Percentiles rank a stretch among this genome's conserved stretches.
These are phyloP conservation scores for Patella vulgata DNA, from an alignment of 1,140 invertebrate species.

Conservation along the genomic window DNA sequence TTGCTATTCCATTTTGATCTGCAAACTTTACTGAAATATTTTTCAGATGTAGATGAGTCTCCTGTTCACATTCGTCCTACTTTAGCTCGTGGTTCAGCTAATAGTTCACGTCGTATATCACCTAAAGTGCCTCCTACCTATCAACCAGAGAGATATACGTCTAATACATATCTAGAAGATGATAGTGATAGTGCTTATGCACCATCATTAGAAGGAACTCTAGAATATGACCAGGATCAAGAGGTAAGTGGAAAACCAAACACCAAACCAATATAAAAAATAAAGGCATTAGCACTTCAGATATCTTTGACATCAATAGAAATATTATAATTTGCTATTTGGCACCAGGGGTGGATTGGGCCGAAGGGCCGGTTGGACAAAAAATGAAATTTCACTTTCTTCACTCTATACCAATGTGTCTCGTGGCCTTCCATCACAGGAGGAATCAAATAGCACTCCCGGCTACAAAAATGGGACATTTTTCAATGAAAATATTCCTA, in stretches of 20 bases:
- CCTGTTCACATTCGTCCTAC: conserved; percentile 56
- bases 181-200: conserved; percentile 59
- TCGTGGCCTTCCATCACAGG: no score
- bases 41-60: conserved; percentile 51
- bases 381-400: no score
- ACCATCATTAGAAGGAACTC: conserved; percentile 42
- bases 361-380: no score
- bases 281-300: neutral
- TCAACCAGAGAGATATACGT: conserved; percentile 28
- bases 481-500: no score
- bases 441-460: no score
- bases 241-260: conserved; percentile 43
- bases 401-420: no score
- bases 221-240: conserved; percentile 38
- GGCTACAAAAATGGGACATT: no score
- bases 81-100: conserved; percentile 53
- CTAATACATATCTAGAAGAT: conserved; percentile 34
- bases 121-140: conserved; percentile 55
- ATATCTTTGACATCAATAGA: no score
- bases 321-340: no score
- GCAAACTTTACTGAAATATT: neutral
- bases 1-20: no score
- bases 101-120: conserved; percentile 40
- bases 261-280: neutral
- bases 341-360: no score